Conservation (phyloP, 2,888 invertebrate genomes). For the Drosophila histrio region DNA sequence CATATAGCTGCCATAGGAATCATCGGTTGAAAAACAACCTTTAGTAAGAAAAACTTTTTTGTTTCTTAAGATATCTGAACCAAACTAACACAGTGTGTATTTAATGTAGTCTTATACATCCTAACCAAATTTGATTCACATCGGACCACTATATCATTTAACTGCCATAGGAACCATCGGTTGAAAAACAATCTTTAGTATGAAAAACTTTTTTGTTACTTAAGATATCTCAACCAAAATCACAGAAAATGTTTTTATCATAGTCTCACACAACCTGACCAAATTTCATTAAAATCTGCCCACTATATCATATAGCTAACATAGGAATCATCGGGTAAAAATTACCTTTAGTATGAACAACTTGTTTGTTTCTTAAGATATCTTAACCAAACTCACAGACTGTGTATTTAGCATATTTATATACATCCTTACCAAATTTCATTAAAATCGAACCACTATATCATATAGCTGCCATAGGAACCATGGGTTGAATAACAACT, state of each 20-base stretch:
- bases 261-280: too few relatives aligned
- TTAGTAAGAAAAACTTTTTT: neutral
- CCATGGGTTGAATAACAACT: neutral
- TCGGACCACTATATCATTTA: neutral
- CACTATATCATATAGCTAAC: neutral
- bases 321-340: too few relatives aligned
- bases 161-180: neutral
- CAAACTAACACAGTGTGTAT: neutral
- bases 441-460: neutral
- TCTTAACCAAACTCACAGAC: neutral
- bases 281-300: neutral
- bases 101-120: neutral
- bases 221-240: slow-evolving; percentile 81
- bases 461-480: neutral
- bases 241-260: neutral
- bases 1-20: neutral
- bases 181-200: neutral
- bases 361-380: too few relatives aligned
- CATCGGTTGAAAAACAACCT: neutral
- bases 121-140: too few relatives aligned
- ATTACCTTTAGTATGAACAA: too few relatives aligned
- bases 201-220: slow-evolving; percentile 75
- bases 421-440: neutral
- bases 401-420: neutral
- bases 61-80: slow-evolving; percentile 84